Evolutionary conservation across 2,113 vertebrate genomes (phyloP), one percentile per base, ranked within the genome.

Genomic region (Nycticorax nycticorax): DNA sequence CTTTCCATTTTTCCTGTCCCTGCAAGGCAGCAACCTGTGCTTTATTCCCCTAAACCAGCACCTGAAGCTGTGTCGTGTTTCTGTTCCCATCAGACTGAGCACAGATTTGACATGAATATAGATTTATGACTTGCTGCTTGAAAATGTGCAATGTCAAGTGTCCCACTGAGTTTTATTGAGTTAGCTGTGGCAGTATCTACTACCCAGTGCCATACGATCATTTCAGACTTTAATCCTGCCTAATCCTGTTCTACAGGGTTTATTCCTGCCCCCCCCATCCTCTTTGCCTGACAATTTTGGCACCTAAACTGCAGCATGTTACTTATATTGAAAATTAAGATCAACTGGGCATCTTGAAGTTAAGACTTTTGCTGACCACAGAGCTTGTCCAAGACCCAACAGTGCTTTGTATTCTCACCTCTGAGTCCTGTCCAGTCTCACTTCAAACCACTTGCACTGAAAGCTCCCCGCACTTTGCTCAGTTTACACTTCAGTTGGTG

Each of bases 211-310:
- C 64, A 52, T 33, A 77, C 30, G 89, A 96, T 81, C 88, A 84
- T 92, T 96, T 95, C 76, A 91, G 87, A 74, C 77, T 88, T 93
- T 94, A 94, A 96, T 96, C 86, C 89, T 92, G 39, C 45, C 89
- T 93, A 91, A 93, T 94, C 86, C 86, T 92, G 75, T 84, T 80
- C 92, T 63, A 41, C 67, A 71, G 92, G 68, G 77, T 81, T 96
- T 94, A 63, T 47, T 86, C 53, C 57, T 16, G 28, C 53, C 41
- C 14, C 52, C 68, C 47, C 62, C 6, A 1, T 73, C 52, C 79
- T 77, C 94, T 52, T 75, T 37, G 39, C 50, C 85, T 85, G 63
- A 59, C 32, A 33, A 41, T 62, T 84, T 81, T 93, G 92, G 75
- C 75, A 60, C 62, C 81, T 14, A 48, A 41, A 64, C 24, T 68